Base-by-base conservation (phyloP, 2,888 invertebrate genomes). In the Spilarctia lutea region DNA sequence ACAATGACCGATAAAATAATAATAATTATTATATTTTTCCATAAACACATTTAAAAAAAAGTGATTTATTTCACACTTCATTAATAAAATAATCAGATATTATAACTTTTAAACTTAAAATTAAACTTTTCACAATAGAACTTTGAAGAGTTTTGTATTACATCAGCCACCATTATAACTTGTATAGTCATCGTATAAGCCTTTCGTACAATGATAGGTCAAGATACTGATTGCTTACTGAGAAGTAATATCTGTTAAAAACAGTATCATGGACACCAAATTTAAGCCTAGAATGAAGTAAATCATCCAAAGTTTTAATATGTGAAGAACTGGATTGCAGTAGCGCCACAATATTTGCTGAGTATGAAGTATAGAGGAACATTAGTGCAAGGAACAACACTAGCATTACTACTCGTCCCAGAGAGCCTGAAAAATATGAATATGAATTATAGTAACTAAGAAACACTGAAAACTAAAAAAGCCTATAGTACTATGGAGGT, bases 271-370 rank as follows among this genome's bases (percentile, higher is more conserved):
- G 97, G 0, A 97, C 97, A 0, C 97, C 97, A 69, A 97, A 94
- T 79, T 96, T 96, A 24, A 98, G 89, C 24, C 97, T 96, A 1
- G 97, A 97, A 77, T 96, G 94, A 6, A 97, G 90, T 39, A 98
- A 92, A 87, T 97, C 97, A 2, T 96, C 93, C 18, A 97, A 87
- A 0, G 96, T 97, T 82, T 96, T 96, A 74, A 98, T 97, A 81
- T 97, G 96, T 2, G 96, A 96, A 0, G 97, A 97, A 42, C 97
- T 97, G 0, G 97, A 97, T 87, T 98, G 97, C 0, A 98, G 93
- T 1, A 98, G 90, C 1, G 97, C 97, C 0, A 98, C 98, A 68
- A 98, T 98, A 84, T 97, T 97, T 0, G 98, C 98, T 0, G 98
- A 96, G 86, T 97, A 98, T 0, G 98, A 97, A 0, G 97, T 97